These are phyloP conservation scores for Mactra quadrangularis DNA, from an alignment of 1,140 invertebrate genomes.

Conservation along the genomic window DNA sequence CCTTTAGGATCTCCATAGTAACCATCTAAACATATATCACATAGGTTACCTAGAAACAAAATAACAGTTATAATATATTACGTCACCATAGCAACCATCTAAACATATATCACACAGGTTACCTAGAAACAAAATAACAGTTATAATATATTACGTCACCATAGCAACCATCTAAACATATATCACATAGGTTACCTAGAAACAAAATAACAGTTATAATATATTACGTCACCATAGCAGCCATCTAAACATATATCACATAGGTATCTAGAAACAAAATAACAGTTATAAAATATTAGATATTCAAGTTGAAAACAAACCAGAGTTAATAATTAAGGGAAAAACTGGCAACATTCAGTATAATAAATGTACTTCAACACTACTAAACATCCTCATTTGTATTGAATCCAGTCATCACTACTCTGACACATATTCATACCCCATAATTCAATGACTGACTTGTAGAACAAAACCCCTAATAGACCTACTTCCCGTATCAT, in stretches of 20 bases:
- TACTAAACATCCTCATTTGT: no score
- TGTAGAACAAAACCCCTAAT: no score
- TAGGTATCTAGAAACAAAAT: constrained; percentile 89
- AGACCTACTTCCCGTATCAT: no score
- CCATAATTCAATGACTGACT: no score
- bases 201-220: constrained; percentile 24
- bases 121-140: no score
- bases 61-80: not conserved
- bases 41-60: constrained; percentile 91
- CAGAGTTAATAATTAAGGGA: no score
- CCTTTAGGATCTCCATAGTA: constrained; percentile 95
- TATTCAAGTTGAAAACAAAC: no score
- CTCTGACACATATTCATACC: no score
- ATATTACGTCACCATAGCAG: constrained; percentile 91
- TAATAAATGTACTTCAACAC: no score
- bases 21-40: constrained; percentile 97
- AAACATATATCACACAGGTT: constrained; percentile 95
- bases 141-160: constrained; percentile 86
- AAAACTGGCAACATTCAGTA: no score
- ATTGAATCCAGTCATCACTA: no score
- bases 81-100: constrained; percentile 97
- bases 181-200: constrained; percentile 93
- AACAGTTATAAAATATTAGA: not conserved
- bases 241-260: constrained; percentile 98
- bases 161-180: constrained; percentile 97